phyloP scores from a whole-genome alignment of 2,113 vertebrate genomes.

The Crotophaga sulcirostris region DNA sequence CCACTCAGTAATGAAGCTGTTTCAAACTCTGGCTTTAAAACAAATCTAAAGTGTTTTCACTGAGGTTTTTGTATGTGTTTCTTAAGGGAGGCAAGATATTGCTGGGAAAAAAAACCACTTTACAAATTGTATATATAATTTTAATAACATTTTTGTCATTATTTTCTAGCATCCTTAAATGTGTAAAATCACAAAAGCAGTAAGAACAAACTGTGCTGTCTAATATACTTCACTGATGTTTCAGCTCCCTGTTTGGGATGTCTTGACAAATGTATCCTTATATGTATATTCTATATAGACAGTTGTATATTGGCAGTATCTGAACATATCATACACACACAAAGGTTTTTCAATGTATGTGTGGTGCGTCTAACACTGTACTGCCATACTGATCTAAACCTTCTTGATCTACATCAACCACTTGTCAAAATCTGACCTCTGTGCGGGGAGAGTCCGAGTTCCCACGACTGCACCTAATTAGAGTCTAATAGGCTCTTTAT shows the following conservation, averaged over 20 bases:
- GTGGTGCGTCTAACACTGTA: not conserved
- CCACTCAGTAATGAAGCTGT: constrained; percentile 8
- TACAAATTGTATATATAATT: not conserved
- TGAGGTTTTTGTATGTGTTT: not conserved
- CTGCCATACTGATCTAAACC: not conserved
- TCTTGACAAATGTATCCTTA: not conserved
- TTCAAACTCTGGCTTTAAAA: constrained; percentile 22
- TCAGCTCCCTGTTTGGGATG: not conserved
- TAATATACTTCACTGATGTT: not conserved
- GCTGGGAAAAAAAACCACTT: not conserved
- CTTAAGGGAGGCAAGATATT: not conserved
- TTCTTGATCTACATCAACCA: not conserved
- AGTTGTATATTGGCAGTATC: not conserved
- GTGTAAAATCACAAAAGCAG: not conserved
- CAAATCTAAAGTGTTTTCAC: not conserved
- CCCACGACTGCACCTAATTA: not conserved
- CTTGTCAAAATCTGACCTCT: not conserved
- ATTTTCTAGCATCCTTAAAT: not conserved
- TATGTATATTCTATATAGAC: not conserved
- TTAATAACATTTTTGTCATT: not conserved
- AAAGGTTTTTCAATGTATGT: not conserved
- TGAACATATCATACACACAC: not conserved
- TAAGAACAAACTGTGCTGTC: not conserved
- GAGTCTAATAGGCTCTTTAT: not conserved
- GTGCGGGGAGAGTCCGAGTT: not conserved